Evolutionary conservation across 2,888 invertebrate genomes (phyloP).

Genomic region (Stegana nigrithorax): DNA sequence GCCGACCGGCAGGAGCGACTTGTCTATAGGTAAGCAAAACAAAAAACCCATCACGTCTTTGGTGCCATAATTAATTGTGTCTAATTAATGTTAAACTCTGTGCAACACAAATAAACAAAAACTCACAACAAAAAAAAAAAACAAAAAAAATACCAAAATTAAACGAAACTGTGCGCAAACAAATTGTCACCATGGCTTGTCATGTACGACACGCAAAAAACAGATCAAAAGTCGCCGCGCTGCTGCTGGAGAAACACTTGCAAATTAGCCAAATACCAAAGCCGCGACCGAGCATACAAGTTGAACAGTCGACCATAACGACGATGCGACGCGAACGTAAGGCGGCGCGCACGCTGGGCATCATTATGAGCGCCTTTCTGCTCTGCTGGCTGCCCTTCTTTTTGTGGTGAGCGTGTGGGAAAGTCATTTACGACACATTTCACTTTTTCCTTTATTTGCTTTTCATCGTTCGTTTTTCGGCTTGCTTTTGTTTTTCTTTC

Average conservation of each 20-base stretch:
- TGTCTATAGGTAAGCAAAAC: constrained; percentile 80
- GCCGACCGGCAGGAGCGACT: constrained; percentile 87
- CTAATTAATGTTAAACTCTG: constrained; percentile 31
- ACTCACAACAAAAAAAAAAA: too few relatives aligned
- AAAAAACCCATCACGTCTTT: neutral
- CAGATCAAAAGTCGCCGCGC: constrained; percentile 89
- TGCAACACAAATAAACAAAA: too few relatives aligned
- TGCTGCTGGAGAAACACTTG: constrained; percentile 87
- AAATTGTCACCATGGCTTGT: too few relatives aligned
- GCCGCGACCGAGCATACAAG: constrained; percentile 75
- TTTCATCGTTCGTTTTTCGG: neutral
- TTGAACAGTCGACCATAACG: constrained; percentile 82
- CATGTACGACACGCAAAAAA: neutral
- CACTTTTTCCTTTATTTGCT: neutral
- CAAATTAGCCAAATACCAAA: constrained; percentile 91
- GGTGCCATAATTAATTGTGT: constrained; percentile 28
- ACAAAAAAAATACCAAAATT: too few relatives aligned
- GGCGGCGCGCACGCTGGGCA: constrained; percentile 93
- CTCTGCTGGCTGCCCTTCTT: constrained; percentile 97
- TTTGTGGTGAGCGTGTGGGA: constrained; percentile 77
- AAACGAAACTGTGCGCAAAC: too few relatives aligned
- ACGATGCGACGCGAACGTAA: constrained; percentile 91
- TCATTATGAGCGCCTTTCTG: constrained; percentile 95
- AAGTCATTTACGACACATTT: neutral
- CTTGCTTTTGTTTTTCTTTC: neutral